Percentiles rank a stretch among this genome's conserved stretches.
Conservation (phyloP, 2,797 vertebrate species). For the Phrynocephalus vlangalii region DNA sequence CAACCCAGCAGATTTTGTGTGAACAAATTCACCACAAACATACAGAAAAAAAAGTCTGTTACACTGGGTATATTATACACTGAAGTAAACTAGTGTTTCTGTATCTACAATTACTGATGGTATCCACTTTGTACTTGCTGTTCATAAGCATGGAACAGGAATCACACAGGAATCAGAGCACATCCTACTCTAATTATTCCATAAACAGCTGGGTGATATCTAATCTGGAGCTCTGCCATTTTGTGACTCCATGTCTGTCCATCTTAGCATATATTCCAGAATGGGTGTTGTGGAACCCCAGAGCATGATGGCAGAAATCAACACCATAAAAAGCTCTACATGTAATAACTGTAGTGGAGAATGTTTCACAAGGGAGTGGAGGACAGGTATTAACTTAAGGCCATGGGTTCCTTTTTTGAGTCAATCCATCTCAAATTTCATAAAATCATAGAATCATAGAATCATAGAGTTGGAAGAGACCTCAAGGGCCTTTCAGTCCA, state of each 20-base stretch:
- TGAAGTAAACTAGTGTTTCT: conserved; percentile 52
- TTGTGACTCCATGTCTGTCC: neutral
- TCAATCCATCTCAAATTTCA: no score
- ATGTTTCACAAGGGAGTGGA: neutral
- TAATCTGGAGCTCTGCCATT: neutral
- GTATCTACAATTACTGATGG: conserved; percentile 32
- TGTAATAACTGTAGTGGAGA: neutral
- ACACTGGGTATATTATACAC: conserved; percentile 46
- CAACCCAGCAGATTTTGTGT: conserved; percentile 66
- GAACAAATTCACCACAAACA: conserved; percentile 66
- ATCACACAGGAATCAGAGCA: neutral
- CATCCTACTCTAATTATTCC: neutral
- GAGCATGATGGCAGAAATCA: neutral
- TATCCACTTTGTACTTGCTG: conserved; percentile 43
- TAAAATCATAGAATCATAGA: no score
- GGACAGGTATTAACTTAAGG: neutral
- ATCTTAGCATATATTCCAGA: neutral
- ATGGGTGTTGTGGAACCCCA: neutral
- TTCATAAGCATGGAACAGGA: conserved; percentile 35
- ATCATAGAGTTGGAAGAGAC: no score
- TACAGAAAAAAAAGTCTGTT: conserved; percentile 58
- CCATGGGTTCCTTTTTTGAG: neutral
- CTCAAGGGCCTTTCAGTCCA: no score
- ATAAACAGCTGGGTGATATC: neutral
- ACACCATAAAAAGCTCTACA: neutral